phyloP scores from a whole-genome alignment of 1,140 invertebrate genomes.

The Aricia agestis region DNA sequence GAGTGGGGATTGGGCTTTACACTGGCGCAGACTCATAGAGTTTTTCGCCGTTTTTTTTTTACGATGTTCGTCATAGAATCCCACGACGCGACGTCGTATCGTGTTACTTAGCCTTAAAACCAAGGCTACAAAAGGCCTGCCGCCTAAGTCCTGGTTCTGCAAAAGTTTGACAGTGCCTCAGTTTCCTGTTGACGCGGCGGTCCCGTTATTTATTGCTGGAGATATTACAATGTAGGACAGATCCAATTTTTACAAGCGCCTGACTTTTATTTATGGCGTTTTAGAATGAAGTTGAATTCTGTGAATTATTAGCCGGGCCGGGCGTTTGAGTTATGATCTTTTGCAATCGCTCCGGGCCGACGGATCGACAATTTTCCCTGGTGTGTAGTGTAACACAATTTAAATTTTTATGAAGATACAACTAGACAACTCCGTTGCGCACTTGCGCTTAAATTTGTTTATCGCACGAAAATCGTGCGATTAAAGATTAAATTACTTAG shows the following conservation, averaged over 20 bases:
- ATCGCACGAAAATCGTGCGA: too few species aligned
- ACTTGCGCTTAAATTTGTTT: too few species aligned
- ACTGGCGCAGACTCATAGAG: too few species aligned
- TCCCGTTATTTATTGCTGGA: constrained; percentile 1
- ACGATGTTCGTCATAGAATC: too few species aligned
- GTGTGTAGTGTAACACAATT: too few species aligned
- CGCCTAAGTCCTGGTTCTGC: not conserved
- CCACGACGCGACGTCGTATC: too few species aligned
- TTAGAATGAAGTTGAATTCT: not conserved
- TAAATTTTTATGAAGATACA: too few species aligned
- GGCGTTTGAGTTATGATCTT: not conserved
- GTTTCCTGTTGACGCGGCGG: not conserved
- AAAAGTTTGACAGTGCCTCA: not conserved
- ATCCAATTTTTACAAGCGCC: not conserved
- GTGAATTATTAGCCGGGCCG: not conserved
- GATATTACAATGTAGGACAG: constrained; percentile 9
- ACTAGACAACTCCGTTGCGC: too few species aligned
- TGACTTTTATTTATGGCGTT: not conserved
- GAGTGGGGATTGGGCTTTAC: too few species aligned
- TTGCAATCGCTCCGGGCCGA: not conserved
- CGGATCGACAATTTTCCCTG: not conserved
- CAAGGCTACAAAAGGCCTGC: not conserved
- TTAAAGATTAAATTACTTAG: too few species aligned
- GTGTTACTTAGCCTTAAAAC: too few species aligned
- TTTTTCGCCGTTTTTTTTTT: too few species aligned